phyloP scores from a whole-genome alignment of 2,797 vertebrate genomes.

The Taeniopygia guttata region DNA sequence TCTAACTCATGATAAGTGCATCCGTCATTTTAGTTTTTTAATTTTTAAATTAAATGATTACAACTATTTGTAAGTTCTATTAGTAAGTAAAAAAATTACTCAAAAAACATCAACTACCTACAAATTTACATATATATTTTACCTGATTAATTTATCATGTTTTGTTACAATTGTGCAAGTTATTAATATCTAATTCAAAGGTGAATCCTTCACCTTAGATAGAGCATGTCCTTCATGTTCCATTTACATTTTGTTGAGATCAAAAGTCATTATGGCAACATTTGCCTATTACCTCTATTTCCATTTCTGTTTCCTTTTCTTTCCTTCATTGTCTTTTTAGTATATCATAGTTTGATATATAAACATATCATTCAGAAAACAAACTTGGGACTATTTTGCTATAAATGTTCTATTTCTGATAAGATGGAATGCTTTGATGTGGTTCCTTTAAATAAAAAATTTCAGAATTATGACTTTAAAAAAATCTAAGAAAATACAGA shows the following conservation, averaged over 20 bases:
- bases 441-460: not conserved
- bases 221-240: not conserved
- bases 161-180: not conserved
- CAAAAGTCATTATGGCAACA: not conserved
- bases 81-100: not conserved
- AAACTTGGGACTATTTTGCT: not conserved
- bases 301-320: not conserved
- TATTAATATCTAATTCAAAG: conserved; percentile 7
- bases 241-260: not conserved
- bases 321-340: not conserved
- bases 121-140: not conserved
- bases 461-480: not conserved
- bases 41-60: not conserved
- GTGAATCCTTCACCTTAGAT: not conserved
- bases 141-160: not conserved
- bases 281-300: not conserved
- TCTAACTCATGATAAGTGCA: not conserved
- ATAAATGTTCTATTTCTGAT: not conserved
- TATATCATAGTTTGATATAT: not conserved
- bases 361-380: not conserved
- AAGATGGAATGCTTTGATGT: not conserved
- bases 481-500: not conserved
- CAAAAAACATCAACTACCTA: not conserved
- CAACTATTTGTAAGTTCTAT: not conserved
- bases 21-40: not conserved